phyloP scores from a whole-genome alignment of 30 jellyfish, hydroid and myxozoan genomes.

The Nemopilema nomurai region DNA sequence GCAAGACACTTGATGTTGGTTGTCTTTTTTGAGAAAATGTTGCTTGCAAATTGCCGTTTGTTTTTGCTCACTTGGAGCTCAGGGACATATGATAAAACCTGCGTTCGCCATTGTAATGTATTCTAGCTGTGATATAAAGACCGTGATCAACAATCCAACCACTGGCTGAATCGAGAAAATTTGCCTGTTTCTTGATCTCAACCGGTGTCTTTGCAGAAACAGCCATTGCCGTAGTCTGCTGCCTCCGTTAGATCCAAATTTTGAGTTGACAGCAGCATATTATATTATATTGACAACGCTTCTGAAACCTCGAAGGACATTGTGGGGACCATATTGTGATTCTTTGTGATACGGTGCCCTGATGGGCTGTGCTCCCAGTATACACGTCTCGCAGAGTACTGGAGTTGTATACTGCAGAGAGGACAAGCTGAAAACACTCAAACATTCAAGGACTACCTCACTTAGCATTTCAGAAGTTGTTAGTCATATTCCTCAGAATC shows the following conservation, averaged over 20 bases:
- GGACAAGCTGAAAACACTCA: constrained; percentile 69
- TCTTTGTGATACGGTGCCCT: constrained; percentile 68
- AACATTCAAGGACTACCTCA: constrained; percentile 77
- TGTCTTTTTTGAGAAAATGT: constrained; percentile 67
- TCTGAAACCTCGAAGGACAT: constrained; percentile 39
- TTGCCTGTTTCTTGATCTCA: constrained; percentile 7
- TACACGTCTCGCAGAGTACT: constrained; percentile 98
- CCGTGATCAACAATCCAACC: background rate
- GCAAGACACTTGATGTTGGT: constrained; percentile 64
- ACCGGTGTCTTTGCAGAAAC: constrained; percentile 50
- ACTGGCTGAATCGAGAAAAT: background rate
- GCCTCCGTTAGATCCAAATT: background rate
- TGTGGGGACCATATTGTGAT: constrained; percentile 17
- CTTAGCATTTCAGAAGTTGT: constrained; percentile 92
- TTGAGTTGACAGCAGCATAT: background rate
- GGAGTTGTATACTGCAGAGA: constrained; percentile 97
- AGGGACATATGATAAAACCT: background rate
- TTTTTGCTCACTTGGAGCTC: constrained; percentile 58
- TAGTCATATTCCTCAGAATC: constrained; percentile 84
- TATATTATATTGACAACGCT: background rate
- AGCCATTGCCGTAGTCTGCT: constrained; percentile 37
- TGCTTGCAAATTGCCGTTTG: constrained; percentile 23
- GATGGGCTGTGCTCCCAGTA: constrained; percentile 99
- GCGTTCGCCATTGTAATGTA: background rate
- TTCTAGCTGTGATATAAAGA: background rate